phyloP scores from a whole-genome alignment of 2,888 invertebrate species.

The Cephus pygmeus region DNA sequence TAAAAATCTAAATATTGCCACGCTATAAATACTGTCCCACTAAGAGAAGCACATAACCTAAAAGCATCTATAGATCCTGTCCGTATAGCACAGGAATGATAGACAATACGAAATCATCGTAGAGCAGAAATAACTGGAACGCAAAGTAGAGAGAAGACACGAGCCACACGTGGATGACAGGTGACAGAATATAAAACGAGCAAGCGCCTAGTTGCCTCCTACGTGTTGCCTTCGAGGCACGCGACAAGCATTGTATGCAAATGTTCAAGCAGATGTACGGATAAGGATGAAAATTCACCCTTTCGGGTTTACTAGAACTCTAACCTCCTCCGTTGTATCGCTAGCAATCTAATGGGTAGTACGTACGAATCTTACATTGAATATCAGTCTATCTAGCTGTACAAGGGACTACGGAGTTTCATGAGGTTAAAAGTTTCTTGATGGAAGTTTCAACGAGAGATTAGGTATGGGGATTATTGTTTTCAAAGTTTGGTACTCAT shows the following conservation, averaged over 20 bases:
- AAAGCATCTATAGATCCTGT: neutral
- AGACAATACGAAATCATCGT: neutral
- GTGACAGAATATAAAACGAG: constrained; percentile 51
- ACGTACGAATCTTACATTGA: too few relatives aligned
- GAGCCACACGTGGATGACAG: constrained; percentile 51
- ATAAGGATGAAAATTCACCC: constrained; percentile 38
- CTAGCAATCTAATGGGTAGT: neutral
- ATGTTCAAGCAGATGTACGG: constrained; percentile 35
- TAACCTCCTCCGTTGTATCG: neutral
- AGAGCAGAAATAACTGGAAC: neutral
- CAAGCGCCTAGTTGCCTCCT: constrained; percentile 32
- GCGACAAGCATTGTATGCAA: constrained; percentile 62
- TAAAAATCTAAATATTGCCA: neutral
- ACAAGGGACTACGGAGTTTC: neutral
- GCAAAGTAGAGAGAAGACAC: constrained; percentile 10
- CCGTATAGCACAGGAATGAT: neutral
- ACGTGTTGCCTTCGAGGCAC: constrained; percentile 47
- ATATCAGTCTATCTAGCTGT: too few relatives aligned
- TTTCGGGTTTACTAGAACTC: constrained; percentile 1
- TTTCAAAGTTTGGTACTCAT: neutral
- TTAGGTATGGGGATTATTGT: neutral
- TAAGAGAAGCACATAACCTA: neutral
- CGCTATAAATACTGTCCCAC: neutral
- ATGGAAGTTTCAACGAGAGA: neutral
- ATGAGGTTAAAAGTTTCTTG: neutral